phyloP scores from a whole-genome alignment of 23 tunicate genomes.

The Trididemnum nubilum region DNA sequence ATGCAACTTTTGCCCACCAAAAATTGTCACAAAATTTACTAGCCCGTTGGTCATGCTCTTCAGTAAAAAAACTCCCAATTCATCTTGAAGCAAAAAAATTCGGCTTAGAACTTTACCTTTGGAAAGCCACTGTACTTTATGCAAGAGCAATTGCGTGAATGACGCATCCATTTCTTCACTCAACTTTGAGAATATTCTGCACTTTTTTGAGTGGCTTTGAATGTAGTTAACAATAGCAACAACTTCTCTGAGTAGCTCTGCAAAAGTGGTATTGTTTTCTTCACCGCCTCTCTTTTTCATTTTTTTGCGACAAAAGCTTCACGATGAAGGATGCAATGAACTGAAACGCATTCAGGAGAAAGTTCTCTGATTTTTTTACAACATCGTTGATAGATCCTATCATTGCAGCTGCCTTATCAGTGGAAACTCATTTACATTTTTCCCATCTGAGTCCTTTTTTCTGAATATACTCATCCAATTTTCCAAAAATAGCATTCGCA shows the following conservation, averaged over 20 bases:
- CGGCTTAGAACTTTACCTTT: conserved; percentile 19
- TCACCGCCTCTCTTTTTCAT: no score
- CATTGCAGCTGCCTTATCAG: conserved; percentile 27
- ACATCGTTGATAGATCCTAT: conserved; percentile 26
- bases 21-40: conserved; percentile 26
- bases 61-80: conserved; percentile 11
- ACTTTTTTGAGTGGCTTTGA: conserved; percentile 23
- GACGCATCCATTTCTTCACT: conserved; percentile 30
- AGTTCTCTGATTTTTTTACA: conserved; percentile 20
- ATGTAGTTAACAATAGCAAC: no score
- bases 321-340: no score
- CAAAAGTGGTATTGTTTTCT: conserved; percentile 19
- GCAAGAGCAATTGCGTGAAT: conserved; percentile 25
- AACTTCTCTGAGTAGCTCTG: conserved; percentile 26
- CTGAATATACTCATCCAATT: conserved; percentile 16
- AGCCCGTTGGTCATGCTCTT: no score
- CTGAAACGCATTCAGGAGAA: no score
- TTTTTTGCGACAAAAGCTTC: no score
- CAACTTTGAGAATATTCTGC: conserved; percentile 15
- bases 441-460: no score
- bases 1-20: conserved; percentile 23
- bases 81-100: conserved; percentile 9
- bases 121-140: conserved; percentile 23
- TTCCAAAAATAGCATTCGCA: conserved; percentile 17
- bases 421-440: conserved; percentile 23